A percentile compares a stretch with the other conserved stretches of the same genome.
phyloP scores from a whole-genome alignment of 2,797 vertebrate species.

The Cossypha polioptera region DNA sequence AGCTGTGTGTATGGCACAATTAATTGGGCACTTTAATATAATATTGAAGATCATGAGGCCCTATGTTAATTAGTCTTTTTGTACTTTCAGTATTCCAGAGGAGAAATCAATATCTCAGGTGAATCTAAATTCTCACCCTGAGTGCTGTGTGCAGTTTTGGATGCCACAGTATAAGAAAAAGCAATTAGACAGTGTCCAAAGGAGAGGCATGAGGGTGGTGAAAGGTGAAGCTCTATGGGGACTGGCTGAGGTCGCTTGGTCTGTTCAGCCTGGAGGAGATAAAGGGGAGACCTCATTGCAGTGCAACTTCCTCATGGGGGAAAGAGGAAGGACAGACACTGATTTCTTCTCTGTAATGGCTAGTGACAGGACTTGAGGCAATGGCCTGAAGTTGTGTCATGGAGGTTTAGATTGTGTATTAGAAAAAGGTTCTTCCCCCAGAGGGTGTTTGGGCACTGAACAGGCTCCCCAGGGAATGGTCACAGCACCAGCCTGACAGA shows the following conservation, averaged over 20 bases:
- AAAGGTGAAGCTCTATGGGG: fast-evolving
- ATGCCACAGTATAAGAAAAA: not conserved
- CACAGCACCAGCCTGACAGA: not conserved
- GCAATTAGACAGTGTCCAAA: not conserved
- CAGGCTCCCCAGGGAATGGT: not conserved
- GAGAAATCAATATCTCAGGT: not conserved
- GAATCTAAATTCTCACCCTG: not conserved
- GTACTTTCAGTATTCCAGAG: not conserved
- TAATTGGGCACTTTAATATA: not conserved
- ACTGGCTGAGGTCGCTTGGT: not conserved
- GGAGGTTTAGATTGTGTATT: not conserved
- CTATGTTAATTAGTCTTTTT: not conserved
- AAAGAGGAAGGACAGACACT: not conserved
- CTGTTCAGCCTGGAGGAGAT: not conserved
- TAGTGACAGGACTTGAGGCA: not conserved
- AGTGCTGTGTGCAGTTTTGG: not conserved
- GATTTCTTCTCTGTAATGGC: not conserved
- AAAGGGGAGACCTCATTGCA: not conserved
- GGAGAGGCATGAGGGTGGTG: not conserved
- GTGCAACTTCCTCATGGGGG: fast-evolving
- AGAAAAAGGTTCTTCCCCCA: not conserved
- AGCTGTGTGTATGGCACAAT: not conserved
- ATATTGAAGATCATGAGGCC: not conserved
- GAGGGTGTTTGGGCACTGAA: fast-evolving
- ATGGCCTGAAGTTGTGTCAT: not conserved